These are phyloP conservation scores for Darevskia nairensis DNA, from an alignment of 2,797 vertebrate species.

Conservation along the genomic window DNA sequence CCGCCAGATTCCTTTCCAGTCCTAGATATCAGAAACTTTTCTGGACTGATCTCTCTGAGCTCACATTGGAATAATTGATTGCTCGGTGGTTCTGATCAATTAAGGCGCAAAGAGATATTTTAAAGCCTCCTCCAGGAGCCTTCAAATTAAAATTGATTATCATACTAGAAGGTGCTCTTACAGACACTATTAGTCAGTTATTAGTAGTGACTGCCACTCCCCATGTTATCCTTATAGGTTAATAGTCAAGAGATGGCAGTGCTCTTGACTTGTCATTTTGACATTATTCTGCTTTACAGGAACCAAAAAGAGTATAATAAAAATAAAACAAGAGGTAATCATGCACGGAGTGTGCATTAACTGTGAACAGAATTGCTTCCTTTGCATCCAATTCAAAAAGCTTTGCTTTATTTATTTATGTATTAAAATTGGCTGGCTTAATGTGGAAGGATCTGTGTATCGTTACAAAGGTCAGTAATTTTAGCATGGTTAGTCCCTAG, in stretches of 20 bases:
- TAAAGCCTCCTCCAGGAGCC: not conserved
- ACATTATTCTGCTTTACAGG: not conserved
- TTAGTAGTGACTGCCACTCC: not conserved
- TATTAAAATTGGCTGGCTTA: not conserved
- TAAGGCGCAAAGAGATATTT: constrained; percentile 7
- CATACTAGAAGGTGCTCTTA: not conserved
- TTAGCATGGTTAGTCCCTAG: not conserved
- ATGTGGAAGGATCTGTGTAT: not conserved
- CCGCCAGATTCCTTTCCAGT: not conserved
- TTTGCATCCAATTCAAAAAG: not conserved
- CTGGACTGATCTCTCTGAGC: not conserved
- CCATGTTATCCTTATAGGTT: not conserved
- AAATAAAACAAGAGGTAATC: constrained; percentile 14
- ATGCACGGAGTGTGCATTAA: constrained; percentile 8
- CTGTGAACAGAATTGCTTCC: not conserved
- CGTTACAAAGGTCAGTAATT: not conserved
- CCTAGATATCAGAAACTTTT: not conserved
- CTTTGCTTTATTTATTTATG: not conserved
- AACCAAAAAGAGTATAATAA: constrained; percentile 34
- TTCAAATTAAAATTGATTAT: constrained; percentile 34
- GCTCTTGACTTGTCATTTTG: not conserved
- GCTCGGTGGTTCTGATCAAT: not conserved
- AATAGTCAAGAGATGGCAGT: not conserved
- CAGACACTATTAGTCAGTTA: not conserved
- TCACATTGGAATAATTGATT: constrained; percentile 4